Base-by-base conservation (phyloP, 2,888 invertebrate species). In the Platycheirus rosarum region DNA sequence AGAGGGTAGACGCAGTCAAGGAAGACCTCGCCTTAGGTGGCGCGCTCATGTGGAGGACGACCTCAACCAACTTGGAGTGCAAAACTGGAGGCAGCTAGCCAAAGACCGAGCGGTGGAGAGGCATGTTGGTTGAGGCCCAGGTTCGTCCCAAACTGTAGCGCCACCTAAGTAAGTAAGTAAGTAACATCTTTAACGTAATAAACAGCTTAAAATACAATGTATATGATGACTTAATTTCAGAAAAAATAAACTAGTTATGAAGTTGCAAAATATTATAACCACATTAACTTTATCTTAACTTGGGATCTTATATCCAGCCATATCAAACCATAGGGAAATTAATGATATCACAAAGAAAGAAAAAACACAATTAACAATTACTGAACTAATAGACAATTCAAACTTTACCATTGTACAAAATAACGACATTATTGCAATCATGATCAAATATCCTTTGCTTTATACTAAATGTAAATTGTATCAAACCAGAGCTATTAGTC, bases 151-250 rank as follows among this genome's bases (percentile, higher is more conserved):
- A n/a, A n/a, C n/a, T n/a, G n/a, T n/a, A n/a, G n/a, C n/a, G n/a
- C n/a, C n/a, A n/a, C n/a, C n/a, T n/a, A n/a, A n/a, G n/a, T n/a
- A n/a, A n/a, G n/a, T n/a, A n/a, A n/a, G n/a, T n/a, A n/a, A n/a
- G n/a, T n/a, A n/a, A n/a, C n/a, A n/a, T 55, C 4, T 40, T 55
- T 55, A 40, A 55, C 1, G 44, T 11, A 16, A 44, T 44, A 7
- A 18, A 18, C 8, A 44, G 18, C 8, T 16, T 20, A 11, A 18
- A 3, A 44, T 13, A 1, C 1, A 5, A 40, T 40, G 20, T 18
- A 44, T 16, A 2, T 8, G 11, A 18, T 44, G 18, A 44, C 9
- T 16, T 14, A 5, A n/a, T 46, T 2, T 8, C 11, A 1, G 23
- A 46, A 23, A 20, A 23, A 46, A 14, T 6, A 20, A 46, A 46